These are phyloP conservation scores for Hexactinellida sp. DNA, from an alignment of 37 sponge, comb jelly and placozoan species.

Conservation along the genomic window DNA sequence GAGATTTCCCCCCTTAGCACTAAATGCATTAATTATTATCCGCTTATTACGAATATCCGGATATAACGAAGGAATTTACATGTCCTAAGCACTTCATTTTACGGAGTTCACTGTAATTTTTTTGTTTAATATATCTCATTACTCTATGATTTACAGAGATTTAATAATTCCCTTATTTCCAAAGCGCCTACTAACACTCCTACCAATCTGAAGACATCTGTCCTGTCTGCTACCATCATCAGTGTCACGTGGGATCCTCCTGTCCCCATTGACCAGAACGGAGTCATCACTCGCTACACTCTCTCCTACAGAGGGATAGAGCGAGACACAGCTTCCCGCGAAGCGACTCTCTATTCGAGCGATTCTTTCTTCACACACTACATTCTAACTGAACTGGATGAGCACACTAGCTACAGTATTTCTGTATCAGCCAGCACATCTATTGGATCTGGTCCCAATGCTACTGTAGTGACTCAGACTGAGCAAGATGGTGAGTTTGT, in stretches of 20 bases:
- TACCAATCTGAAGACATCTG: not conserved
- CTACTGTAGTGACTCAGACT: not conserved
- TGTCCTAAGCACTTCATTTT: not conserved
- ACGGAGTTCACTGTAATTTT: not conserved
- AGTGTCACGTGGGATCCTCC: not conserved
- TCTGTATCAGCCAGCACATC: not conserved
- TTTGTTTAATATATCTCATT: not conserved
- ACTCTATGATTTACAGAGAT: too few relatives aligned
- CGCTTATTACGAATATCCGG: too few relatives aligned
- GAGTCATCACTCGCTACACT: not conserved
- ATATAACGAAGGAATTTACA: too few relatives aligned
- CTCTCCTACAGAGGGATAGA: not conserved
- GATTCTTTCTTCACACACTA: not conserved
- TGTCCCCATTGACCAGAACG: not conserved
- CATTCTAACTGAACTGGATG: not conserved
- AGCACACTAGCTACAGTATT: not conserved
- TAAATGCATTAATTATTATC: too few relatives aligned
- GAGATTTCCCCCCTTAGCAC: too few relatives aligned
- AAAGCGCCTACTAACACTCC: not conserved
- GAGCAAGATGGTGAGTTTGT: not conserved
- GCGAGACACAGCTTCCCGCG: not conserved
- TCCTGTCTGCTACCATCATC: not conserved
- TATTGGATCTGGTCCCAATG: not conserved
- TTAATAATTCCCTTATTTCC: too few relatives aligned
- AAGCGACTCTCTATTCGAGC: not conserved